phyloP scores from a whole-genome alignment of 1,140 invertebrate genomes.

The Leptestheria dahalacensis region DNA sequence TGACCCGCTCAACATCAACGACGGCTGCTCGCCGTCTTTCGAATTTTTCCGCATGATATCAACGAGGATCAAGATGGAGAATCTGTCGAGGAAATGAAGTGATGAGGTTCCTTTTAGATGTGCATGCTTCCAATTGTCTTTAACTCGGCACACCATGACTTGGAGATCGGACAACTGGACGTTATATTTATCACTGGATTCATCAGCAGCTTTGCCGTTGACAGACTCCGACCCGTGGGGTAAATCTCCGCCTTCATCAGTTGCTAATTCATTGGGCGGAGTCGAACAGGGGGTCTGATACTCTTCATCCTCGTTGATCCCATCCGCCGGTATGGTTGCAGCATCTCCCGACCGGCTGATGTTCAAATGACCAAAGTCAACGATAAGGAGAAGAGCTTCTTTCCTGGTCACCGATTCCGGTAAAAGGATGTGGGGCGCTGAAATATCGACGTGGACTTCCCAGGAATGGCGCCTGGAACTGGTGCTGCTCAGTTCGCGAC shows the following conservation, averaged over 20 bases:
- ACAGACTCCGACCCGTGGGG: constrained; percentile 4
- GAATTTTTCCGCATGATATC: background rate
- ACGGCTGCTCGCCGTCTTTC: constrained; percentile 33
- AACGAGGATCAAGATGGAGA: constrained; percentile 69
- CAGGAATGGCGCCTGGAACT: constrained; percentile 52
- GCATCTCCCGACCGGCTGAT: constrained; percentile 48
- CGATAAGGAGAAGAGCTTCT: constrained; percentile 43
- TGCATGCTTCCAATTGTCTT: constrained; percentile 79
- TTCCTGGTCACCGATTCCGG: constrained; percentile 22
- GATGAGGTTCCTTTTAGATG: constrained; percentile 63
- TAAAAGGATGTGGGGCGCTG: constrained; percentile 74
- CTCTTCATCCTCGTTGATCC: constrained; percentile 31
- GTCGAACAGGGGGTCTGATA: constrained; percentile 87
- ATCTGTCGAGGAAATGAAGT: constrained; percentile 75
- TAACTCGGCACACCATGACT: constrained; percentile 67
- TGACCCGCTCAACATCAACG: constrained; percentile 61
- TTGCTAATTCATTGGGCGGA: constrained; percentile 39
- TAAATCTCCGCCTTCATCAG: constrained; percentile 23
- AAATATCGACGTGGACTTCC: constrained; percentile 79
- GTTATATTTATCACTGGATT: constrained; percentile 42
- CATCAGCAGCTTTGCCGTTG: constrained; percentile 40
- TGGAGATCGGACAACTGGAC: constrained; percentile 74
- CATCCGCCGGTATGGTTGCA: constrained; percentile 17
- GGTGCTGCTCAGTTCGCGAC: constrained; percentile 40
- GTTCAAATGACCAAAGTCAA: constrained; percentile 69